Conservation (phyloP, 2,888 invertebrate genomes). For the Harpalus rubripes region DNA sequence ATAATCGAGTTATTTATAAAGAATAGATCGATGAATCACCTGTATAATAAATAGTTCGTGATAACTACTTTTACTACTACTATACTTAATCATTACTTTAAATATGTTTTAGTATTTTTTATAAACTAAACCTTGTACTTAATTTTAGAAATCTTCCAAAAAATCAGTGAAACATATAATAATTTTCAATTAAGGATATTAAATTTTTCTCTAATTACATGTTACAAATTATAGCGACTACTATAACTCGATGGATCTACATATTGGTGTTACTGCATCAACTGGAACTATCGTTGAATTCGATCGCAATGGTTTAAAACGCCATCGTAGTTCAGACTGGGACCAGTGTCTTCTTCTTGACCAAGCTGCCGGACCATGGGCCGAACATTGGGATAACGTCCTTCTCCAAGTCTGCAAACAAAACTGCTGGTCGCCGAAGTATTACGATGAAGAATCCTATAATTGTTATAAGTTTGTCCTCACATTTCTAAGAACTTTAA, state of each 20-base stretch:
- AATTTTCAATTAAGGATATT: constrained; percentile 23
- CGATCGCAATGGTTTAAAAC: constrained; percentile 87
- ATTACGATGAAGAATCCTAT: constrained; percentile 87
- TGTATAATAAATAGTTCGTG: no score
- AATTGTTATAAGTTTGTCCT: constrained; percentile 94
- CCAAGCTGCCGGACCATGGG: constrained; percentile 83
- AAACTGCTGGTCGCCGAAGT: constrained; percentile 83
- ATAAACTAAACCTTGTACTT: no score
- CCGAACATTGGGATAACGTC: constrained; percentile 85
- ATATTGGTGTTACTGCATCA: constrained; percentile 94
- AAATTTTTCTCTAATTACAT: constrained; percentile 30
- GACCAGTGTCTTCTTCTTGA: constrained; percentile 85
- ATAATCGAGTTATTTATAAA: no score
- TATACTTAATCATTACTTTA: no score
- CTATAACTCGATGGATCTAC: constrained; percentile 89
- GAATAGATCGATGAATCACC: no score
- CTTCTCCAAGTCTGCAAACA: constrained; percentile 82
- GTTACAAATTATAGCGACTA: constrained; percentile 83
- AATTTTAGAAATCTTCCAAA: constrained; percentile 14
- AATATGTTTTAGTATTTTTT: no score
- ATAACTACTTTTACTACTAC: no score
- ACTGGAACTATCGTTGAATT: constrained; percentile 90
- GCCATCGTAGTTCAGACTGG: constrained; percentile 80
- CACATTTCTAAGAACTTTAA: constrained; percentile 86
- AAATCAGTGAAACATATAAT: constrained; percentile 17